Base-by-base conservation (phyloP, 2,888 invertebrate species). In the Caenorhabditis panamensis region DNA sequence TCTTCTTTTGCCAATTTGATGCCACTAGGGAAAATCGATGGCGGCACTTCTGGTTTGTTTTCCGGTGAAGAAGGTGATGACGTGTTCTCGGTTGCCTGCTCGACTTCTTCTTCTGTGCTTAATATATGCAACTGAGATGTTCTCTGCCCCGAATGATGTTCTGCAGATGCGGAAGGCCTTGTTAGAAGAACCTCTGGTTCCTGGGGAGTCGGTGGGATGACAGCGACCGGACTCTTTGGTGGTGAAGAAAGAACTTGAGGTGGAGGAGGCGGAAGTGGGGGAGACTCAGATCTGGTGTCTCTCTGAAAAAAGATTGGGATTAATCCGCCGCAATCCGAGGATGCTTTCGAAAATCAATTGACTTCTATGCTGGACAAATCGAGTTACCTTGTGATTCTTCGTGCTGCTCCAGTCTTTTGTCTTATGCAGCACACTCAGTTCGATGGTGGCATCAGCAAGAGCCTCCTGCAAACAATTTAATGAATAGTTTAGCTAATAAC, bases 391-490 rank as follows among this genome's bases (percentile, higher is more conserved):
- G 58, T 76, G 68, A 63, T 77, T 77, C 51, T 41, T 53, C 24
- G 68, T 56, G 67, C 64, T 76, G 71, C 67, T 83, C 85, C 85
- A 85, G 49, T 85, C 85, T 22, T 76, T 78, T 28, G 72, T 84
- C 66, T 76, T 69, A 44, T 78, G 78, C 63, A 71, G 51, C 49
- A 83, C 82, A 53, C 66, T 76, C 59, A 85, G 61, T 64, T 85
- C 83, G 59, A 85, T 77, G 47, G 72, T 56, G 28, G 85, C 84
- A 73, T 85, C 84, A 28, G 76, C 49, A 20, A 85, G 68, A 24
- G 85, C 84, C 53, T 81, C 82, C 84, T 85, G 76, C 16, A 72
- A 69, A 41, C 6, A 47, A 49, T 58, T 44, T 41, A 37, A 54
- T 26, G 51, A 61, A 22, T 36, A 44, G 53, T 24, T 9, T 36